These are phyloP conservation scores for Cercopithecus mitis DNA, from an alignment of 2,797 vertebrate species.

Conservation along the genomic window DNA sequence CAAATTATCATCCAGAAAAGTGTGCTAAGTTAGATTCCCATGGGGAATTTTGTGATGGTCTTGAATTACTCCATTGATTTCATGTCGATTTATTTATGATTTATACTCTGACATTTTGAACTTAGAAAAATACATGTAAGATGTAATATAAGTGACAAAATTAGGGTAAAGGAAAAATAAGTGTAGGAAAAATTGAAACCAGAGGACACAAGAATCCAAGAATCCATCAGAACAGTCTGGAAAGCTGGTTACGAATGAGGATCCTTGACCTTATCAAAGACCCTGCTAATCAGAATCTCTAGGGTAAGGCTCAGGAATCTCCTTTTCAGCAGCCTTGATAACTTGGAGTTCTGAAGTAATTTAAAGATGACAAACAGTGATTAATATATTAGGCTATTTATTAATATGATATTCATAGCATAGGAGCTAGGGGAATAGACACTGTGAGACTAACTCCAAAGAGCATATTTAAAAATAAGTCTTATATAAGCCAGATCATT, in stretches of 20 bases:
- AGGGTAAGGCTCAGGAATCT: neutral
- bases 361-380: slow-evolving; percentile 22
- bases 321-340: neutral
- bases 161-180: neutral
- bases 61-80: neutral
- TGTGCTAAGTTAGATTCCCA: neutral
- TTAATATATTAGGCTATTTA: slow-evolving; percentile 34
- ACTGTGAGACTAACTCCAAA: neutral
- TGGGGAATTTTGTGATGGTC: neutral
- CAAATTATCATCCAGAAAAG: slow-evolving; percentile 16
- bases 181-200: neutral
- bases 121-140: slow-evolving; percentile 11
- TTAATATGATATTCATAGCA: neutral
- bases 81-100: neutral
- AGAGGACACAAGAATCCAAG: neutral
- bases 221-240: neutral
- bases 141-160: neutral
- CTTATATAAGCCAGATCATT: neutral
- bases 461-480: slow-evolving; percentile 17
- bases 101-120: slow-evolving; percentile 12
- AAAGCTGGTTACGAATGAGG: slow-evolving; percentile 21
- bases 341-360: neutral
- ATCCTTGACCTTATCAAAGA: neutral
- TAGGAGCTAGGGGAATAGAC: neutral
- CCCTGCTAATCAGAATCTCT: neutral